Evolutionary conservation across 1,140 invertebrate species (phyloP), one percentile per base, ranked within the genome.

Genomic region (Apocrypta bakeri): DNA sequence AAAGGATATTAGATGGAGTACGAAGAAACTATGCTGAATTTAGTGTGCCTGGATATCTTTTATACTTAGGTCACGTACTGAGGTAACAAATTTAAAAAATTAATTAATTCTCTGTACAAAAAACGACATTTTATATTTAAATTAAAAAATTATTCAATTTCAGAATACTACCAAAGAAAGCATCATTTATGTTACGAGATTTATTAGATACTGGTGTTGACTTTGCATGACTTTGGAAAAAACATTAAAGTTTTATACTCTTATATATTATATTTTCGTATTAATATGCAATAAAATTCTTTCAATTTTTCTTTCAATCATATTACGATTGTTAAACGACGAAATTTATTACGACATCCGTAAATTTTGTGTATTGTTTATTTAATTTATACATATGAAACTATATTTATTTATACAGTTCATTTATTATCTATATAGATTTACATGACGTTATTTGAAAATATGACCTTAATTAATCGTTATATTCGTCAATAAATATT

Each of bases 201-300:
- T 88, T 94, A 71, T 86, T 95, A 33, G 94, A 95, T 81, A 94
- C 94, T n/a, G 94, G 94, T 21, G 93, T 95, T 68, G 94, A 95
- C 90, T 94, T 95, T 90, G 94, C 92, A 83, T 94, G 87, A 92
- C 3, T 29, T 33, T 25, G 12, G 27, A 66, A 8, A 79, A 31
- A 37, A 56, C 71, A 81, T 42, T 77, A 29, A 72, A 56, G 75
- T 82, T 76, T 69, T 11, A 68, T 77, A 77, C 17, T 64, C 48
- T 25, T 1, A 75, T 56, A 64, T 76, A 31, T 9, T 61, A 77
- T 74, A 66, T 75, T 79, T 79, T 79, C 27, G 33, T 61, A 66
- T 75, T 63, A 79, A 73, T 72, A 73, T 42, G 7, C 78, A 72
- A 78, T 77, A 77, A 77, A 77, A 63, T 71, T 31, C 4, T 24